Evolutionary conservation across 2,797 vertebrate genomes (phyloP).

Genomic region (Myotis daubentonii): DNA sequence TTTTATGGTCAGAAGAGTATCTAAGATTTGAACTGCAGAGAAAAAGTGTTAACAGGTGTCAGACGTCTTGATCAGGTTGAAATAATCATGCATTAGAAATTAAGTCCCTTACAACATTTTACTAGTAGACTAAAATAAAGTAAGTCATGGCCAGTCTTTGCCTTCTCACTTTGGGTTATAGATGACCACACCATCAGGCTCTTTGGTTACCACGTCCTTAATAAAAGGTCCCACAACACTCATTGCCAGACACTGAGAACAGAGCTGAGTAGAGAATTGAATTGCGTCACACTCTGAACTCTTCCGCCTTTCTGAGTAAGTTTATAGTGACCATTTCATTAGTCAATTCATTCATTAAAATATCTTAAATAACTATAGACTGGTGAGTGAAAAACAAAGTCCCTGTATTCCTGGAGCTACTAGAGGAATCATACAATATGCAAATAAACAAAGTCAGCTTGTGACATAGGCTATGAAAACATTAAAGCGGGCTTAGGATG

Average conservation of each 20-base stretch:
- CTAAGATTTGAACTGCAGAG: neutral
- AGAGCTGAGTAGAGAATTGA: neutral
- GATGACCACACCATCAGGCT: neutral
- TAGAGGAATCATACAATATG: neutral
- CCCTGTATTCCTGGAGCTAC: neutral
- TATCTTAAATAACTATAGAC: neutral
- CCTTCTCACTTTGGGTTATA: neutral
- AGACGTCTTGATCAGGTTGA: neutral
- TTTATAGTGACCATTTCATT: neutral
- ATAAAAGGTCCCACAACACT: neutral
- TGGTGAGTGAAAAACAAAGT: neutral
- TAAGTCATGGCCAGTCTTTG: neutral
- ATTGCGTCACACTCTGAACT: neutral
- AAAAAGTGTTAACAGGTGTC: neutral
- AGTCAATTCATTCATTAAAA: neutral
- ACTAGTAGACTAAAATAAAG: neutral
- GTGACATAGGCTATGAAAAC: neutral
- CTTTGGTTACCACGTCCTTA: neutral
- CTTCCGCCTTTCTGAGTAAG: neutral
- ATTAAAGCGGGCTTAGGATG: neutral
- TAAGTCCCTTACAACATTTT: neutral
- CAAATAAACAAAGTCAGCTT: neutral
- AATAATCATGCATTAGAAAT: constrained; percentile 8
- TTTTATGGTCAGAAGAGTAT: neutral
- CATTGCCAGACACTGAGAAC: neutral